Evolutionary conservation across 2,888 invertebrate genomes (phyloP), one percentile per base, ranked within the genome.

Genomic region (Theretra japonica): DNA sequence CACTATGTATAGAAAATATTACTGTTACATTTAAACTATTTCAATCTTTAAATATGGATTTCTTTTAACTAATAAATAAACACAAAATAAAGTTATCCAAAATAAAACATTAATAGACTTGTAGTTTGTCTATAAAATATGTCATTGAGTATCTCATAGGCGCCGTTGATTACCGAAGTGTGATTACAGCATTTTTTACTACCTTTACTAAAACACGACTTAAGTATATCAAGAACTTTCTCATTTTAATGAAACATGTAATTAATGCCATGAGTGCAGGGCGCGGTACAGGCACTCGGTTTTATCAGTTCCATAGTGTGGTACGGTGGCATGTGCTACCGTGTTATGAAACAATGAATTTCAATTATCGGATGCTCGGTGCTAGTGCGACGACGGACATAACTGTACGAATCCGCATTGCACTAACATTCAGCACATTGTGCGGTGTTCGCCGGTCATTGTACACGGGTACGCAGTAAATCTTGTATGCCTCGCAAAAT

Each of bases 371-470:
- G 79, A 82, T 83, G 81, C 78, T 74, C 83, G 77, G 82, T 78
- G 77, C 77, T 74, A 75, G 73, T 73, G 70, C 70, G 8, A 7
- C 78, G 53, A 76, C 72, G 76, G 72, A 75, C 78, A 80, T 80
- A 82, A 77, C 77, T 77, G 79, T 82, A 82, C 80, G 77, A 83
- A 75, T 78, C 76, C 76, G 77, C 79, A 81, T 80, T 83, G 83
- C 81, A 82, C 82, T 82, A 83, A 84, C 82, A 83, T 83, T 82
- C 80, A 77, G 76, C 77, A 75, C 80, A 84, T 77, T 81, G 82
- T 79, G 76, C 81, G 80, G 80, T 84, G 84, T 87, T 87, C 83
- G 80, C 83, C 81, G 70, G 82, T 82, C 85, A 85, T 83, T 88
- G 88, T 83, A 84, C 83, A 65, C 65, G 17, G 3, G 78, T 84